These are phyloP conservation scores for Paramisgurnus dabryanus DNA, from an alignment of 2,113 vertebrate genomes.

Conservation along the genomic window DNA sequence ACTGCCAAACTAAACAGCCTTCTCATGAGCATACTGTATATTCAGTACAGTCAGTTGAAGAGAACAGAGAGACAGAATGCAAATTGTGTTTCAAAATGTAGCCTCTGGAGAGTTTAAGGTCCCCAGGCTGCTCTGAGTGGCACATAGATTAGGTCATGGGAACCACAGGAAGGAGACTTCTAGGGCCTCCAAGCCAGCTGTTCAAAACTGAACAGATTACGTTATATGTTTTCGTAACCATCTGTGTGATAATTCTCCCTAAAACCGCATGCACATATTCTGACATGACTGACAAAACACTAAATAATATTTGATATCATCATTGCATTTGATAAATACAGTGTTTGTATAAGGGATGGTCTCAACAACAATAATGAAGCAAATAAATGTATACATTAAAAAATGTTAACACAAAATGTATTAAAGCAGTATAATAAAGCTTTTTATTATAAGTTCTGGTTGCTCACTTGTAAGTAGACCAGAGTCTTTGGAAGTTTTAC, in stretches of 20 bases:
- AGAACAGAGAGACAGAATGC: background rate
- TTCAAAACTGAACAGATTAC: background rate
- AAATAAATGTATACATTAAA: too few species aligned
- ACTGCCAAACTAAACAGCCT: conserved; percentile 26
- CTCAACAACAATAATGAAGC: too few species aligned
- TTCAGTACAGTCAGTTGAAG: background rate
- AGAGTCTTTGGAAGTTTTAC: too few species aligned
- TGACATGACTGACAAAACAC: background rate
- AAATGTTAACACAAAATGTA: background rate
- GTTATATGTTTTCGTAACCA: conserved; percentile 5
- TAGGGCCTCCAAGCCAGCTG: background rate
- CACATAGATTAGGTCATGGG: conserved; percentile 46
- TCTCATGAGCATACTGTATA: background rate
- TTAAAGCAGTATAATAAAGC: background rate
- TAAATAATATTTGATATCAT: background rate
- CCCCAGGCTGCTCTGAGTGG: background rate
- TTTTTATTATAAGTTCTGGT: background rate
- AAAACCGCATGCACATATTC: background rate
- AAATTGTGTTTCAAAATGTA: background rate
- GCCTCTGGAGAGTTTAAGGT: background rate
- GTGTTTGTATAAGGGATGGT: background rate
- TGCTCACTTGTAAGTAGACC: background rate
- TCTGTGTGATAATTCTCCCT: background rate
- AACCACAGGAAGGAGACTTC: conserved; percentile 17
- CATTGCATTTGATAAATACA: background rate